phyloP scores from a whole-genome alignment of 2,888 invertebrate genomes.

The Ectemnius cavifrons region DNA sequence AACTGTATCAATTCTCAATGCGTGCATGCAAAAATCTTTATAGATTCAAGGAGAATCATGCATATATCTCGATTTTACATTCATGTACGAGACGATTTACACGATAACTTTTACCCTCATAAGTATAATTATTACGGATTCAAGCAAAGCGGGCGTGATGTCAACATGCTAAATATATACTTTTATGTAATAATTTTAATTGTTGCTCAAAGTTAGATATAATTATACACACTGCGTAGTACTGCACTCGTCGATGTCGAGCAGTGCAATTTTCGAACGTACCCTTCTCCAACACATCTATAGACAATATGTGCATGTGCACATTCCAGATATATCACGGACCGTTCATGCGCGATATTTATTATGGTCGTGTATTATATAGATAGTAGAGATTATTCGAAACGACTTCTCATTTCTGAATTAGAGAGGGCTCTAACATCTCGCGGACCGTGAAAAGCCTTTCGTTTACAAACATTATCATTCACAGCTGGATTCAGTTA shows the following conservation, averaged over 20 bases:
- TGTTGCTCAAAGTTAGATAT: neutral
- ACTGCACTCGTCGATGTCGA: neutral
- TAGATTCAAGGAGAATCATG: no score
- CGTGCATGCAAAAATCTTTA: no score
- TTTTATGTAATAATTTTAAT: constrained; percentile 3
- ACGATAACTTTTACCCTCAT: neutral
- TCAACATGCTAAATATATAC: constrained; percentile 7
- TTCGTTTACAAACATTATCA: constrained; percentile 6
- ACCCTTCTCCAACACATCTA: neutral
- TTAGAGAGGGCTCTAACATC: neutral
- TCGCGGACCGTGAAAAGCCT: neutral
- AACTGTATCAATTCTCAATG: no score
- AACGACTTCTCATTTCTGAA: neutral
- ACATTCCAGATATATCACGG: neutral
- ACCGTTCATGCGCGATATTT: neutral
- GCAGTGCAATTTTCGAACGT: neutral
- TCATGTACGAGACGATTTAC: neutral
- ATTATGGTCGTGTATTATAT: neutral
- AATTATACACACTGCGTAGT: constrained; percentile 1
- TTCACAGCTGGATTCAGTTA: neutral
- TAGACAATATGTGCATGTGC: no score
- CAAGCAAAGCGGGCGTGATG: neutral
- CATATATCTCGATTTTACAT: no score
- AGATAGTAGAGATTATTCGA: neutral
- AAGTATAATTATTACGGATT: neutral